A percentile compares a stretch with the other conserved stretches of the same genome.
phyloP scores from a whole-genome alignment of 2,888 invertebrate species.

The Hemicrepidius hirtus region DNA sequence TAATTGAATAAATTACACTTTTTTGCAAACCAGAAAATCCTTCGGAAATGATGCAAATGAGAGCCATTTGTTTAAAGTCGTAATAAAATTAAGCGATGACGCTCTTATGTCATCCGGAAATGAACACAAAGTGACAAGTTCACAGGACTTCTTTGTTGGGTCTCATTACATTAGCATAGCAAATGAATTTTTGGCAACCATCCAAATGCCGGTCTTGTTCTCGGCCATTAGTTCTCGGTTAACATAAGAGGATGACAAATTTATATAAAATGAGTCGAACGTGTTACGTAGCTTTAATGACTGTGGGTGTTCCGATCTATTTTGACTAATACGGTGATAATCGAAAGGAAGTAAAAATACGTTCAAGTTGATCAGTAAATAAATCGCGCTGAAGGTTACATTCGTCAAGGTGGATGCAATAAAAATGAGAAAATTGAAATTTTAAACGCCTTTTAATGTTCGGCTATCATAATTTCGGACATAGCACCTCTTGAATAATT shows the following conservation, averaged over 20 bases:
- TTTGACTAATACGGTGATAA: too few relatives aligned
- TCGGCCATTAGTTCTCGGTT: slow-evolving; percentile 21
- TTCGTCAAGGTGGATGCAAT: not conserved
- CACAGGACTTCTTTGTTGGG: slow-evolving; percentile 23
- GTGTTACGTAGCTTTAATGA: not conserved
- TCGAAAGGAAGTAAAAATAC: too few relatives aligned
- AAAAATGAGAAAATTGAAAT: slow-evolving; percentile 3
- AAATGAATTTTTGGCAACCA: slow-evolving; percentile 26
- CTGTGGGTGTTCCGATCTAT: too few relatives aligned
- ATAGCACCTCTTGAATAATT: not conserved
- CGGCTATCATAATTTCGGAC: not conserved
- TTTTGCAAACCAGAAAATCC: not conserved
- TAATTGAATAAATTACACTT: too few relatives aligned
- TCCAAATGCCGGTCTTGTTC: slow-evolving; percentile 14
- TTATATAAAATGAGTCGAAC: slow-evolving; percentile 22
- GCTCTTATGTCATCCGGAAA: slow-evolving; percentile 21
- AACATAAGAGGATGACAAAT: slow-evolving; percentile 29
- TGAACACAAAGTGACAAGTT: slow-evolving; percentile 5
- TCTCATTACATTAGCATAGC: slow-evolving; percentile 28
- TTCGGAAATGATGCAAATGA: slow-evolving; percentile 7
- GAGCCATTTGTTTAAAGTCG: not conserved
- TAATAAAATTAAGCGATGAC: slow-evolving; percentile 6
- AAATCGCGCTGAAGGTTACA: not conserved
- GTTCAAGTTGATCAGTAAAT: not conserved
- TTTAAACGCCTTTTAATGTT: slow-evolving; percentile 13